Evolutionary conservation across 2,888 invertebrate species (phyloP).

Genomic region (Acanthosoma haemorrhoidale): DNA sequence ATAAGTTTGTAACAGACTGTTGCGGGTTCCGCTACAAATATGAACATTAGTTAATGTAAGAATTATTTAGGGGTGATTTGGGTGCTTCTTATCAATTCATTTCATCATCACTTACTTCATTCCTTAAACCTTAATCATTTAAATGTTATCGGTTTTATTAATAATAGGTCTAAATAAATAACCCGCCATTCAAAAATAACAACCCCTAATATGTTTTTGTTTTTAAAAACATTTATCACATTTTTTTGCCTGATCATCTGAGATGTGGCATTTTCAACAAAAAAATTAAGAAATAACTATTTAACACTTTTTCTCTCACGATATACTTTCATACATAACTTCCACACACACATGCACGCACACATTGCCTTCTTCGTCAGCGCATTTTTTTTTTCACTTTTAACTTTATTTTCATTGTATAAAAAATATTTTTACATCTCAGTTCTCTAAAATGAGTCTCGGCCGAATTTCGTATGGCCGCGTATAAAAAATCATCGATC

Average conservation of each 20-base stretch:
- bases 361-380: background rate
- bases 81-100: conserved; percentile 1
- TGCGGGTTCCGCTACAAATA: background rate
- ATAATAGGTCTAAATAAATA: conserved; percentile 23
- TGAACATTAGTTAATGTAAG: background rate
- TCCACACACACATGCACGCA: background rate
- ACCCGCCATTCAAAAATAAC: conserved; percentile 26
- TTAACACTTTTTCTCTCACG: background rate
- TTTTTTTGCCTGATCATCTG: conserved; percentile 2
- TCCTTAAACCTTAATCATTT: conserved; percentile 14
- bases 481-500: conserved; percentile 18
- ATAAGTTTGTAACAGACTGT: background rate
- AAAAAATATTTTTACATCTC: conserved; percentile 22
- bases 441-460: background rate
- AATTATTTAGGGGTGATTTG: conserved; percentile 25
- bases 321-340: conserved; percentile 7
- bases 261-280: conserved; percentile 16
- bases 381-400: background rate
- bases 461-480: conserved; percentile 9
- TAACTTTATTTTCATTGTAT: background rate
- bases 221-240: conserved; percentile 17
- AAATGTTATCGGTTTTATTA: conserved; percentile 16
- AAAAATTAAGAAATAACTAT: conserved; percentile 11
- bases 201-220: conserved; percentile 19
- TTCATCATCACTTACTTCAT: background rate